A percentile compares a stretch with the other conserved stretches of the same genome.
These are phyloP conservation scores for Tupiocoris notatus DNA, from an alignment of 2,888 invertebrate species.

Conservation along the genomic window DNA sequence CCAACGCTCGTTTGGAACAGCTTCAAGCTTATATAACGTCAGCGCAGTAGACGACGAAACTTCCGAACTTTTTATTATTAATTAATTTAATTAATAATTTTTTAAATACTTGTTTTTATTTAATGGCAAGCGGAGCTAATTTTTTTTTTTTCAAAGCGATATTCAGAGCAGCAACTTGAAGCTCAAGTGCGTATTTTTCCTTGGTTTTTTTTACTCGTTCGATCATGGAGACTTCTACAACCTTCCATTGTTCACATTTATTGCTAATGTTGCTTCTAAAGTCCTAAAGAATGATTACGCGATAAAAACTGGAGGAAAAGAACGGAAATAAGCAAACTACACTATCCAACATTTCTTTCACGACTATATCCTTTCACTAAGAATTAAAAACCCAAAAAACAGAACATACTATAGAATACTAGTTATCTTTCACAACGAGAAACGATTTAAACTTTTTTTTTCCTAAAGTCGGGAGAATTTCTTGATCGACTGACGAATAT, in stretches of 20 bases:
- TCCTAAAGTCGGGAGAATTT: too few relatives aligned
- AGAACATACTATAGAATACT: background rate
- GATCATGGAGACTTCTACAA: conserved; percentile 32
- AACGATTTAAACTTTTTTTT: too few relatives aligned
- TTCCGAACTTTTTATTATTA: background rate
- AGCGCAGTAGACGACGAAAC: background rate
- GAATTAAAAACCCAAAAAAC: background rate
- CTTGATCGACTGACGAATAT: too few relatives aligned
- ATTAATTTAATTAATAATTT: background rate
- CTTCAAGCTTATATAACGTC: background rate
- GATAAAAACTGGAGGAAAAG: conserved; percentile 6
- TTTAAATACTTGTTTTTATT: background rate
- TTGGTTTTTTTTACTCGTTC: too few relatives aligned
- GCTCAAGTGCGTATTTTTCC: conserved; percentile 20
- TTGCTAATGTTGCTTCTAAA: conserved; percentile 39
- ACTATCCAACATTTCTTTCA: conserved; percentile 37
- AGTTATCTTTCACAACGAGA: background rate
- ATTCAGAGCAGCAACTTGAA: conserved; percentile 22
- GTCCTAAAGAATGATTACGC: conserved; percentile 30
- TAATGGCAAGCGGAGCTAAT: conserved; percentile 37
- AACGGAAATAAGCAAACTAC: conserved; percentile 32
- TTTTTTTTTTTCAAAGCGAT: conserved; percentile 34
- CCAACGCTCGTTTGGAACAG: background rate
- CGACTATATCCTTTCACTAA: conserved; percentile 20
- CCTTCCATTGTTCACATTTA: conserved; percentile 41